Percentiles rank a stretch among this genome's conserved stretches.
These are phyloP conservation scores for Lepisosteus oculatus DNA, from an alignment of 2,113 vertebrate species.

Conservation along the genomic window DNA sequence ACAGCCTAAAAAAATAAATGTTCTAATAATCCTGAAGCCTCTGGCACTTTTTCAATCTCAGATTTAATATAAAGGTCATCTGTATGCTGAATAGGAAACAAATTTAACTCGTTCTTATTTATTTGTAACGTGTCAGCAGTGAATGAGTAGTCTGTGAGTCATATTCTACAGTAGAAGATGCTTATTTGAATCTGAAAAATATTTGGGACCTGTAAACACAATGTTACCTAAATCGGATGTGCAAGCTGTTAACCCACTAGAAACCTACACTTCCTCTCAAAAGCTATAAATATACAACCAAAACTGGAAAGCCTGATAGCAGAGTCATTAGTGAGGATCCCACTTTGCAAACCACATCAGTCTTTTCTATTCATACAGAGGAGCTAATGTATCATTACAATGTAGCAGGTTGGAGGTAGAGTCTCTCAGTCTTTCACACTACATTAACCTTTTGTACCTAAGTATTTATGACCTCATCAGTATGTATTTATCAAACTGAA, in stretches of 20 bases:
- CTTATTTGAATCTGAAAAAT: too few species aligned
- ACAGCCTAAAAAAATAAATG: too few species aligned
- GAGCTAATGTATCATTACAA: conserved; percentile 71
- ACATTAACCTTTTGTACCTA: conserved; percentile 80
- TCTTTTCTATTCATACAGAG: conserved; percentile 47
- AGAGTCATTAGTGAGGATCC: conserved; percentile 49
- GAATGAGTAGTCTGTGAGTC: too few species aligned
- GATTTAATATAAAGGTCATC: too few species aligned
- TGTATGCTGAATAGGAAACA: too few species aligned
- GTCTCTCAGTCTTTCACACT: conserved; percentile 74
- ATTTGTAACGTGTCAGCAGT: too few species aligned
- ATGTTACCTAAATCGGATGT: too few species aligned
- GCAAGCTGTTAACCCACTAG: too few species aligned
- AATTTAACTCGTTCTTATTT: too few species aligned
- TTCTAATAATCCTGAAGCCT: not conserved
- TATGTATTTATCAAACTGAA: conserved; percentile 77
- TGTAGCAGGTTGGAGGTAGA: conserved; percentile 66
- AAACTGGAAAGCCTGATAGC: not conserved
- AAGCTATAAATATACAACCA: not conserved
- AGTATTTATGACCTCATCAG: conserved; percentile 77
- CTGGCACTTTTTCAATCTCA: not conserved
- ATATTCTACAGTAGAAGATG: too few species aligned
- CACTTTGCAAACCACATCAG: conserved; percentile 51
- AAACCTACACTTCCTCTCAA: not conserved
- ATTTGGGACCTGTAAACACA: too few species aligned